Conservation (phyloP, 2,888 invertebrate species). For the Nezara viridula region DNA sequence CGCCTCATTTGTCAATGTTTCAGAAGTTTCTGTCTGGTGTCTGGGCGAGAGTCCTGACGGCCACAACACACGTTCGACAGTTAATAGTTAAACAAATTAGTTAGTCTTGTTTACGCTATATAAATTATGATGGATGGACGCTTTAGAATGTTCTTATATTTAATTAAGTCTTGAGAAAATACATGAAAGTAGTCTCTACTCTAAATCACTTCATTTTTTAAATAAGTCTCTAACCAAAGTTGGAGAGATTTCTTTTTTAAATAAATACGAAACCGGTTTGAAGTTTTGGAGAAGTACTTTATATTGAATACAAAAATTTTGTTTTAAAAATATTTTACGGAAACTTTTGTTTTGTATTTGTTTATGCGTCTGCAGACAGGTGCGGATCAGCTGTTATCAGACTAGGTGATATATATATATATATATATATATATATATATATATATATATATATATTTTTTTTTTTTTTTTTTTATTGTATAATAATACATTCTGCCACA, state of each 20-base stretch:
- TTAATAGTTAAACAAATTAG: not conserved
- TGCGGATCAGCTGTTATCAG: too few relatives aligned
- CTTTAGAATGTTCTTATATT: not conserved
- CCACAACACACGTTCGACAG: not conserved
- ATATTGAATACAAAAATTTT: too few relatives aligned
- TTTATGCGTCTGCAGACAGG: too few relatives aligned
- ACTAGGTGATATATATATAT: too few relatives aligned
- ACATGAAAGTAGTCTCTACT: not conserved
- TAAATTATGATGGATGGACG: not conserved
- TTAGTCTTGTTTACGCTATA: not conserved
- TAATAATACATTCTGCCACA: too few relatives aligned
- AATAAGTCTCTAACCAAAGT: not conserved
- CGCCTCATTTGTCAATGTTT: constrained; percentile 4
- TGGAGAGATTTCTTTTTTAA: not conserved
- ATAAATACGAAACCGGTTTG: not conserved
- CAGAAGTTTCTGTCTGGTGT: constrained; percentile 14
- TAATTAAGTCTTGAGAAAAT: not conserved
- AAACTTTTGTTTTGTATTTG: too few relatives aligned
- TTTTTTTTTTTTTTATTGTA: too few relatives aligned
- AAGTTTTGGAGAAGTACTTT: too few relatives aligned
- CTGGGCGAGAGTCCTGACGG: not conserved
- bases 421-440: too few relatives aligned
- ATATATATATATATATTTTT: too few relatives aligned
- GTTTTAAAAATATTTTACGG: too few relatives aligned
- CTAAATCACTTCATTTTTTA: not conserved